These are phyloP conservation scores for Schizotus pectinicornis DNA, from an alignment of 2,888 invertebrate species.

Conservation along the genomic window DNA sequence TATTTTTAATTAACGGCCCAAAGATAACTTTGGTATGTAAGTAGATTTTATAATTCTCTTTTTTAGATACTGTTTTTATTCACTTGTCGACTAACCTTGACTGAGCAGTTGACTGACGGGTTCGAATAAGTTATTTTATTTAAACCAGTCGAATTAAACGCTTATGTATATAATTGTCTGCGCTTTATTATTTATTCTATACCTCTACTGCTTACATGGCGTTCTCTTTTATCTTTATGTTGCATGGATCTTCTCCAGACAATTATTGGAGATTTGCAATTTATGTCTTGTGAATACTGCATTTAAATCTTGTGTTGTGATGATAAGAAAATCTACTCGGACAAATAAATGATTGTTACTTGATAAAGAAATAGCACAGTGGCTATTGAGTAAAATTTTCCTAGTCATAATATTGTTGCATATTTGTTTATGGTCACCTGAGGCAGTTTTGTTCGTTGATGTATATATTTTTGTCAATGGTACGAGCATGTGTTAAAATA, in stretches of 20 bases:
- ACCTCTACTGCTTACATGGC: neutral
- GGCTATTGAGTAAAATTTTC: slow-evolving; percentile 13
- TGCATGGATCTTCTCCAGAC: slow-evolving; percentile 8
- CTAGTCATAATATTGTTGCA: slow-evolving; percentile 22
- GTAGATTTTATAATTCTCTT: no score
- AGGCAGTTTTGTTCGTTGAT: slow-evolving; percentile 7
- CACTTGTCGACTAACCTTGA: no score
- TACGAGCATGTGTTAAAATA: slow-evolving; percentile 11
- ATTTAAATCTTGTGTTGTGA: slow-evolving; percentile 20
- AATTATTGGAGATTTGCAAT: neutral
- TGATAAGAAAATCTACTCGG: slow-evolving; percentile 8
- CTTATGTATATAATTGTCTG: no score
- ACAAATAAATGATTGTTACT: neutral
- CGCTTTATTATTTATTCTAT: slow-evolving; percentile 7
- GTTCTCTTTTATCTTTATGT: slow-evolving; percentile 4
- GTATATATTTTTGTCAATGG: slow-evolving; percentile 18
- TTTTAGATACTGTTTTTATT: slow-evolving; percentile 15
- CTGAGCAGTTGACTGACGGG: no score
- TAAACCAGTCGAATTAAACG: no score
- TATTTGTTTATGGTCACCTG: slow-evolving; percentile 12
- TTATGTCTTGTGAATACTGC: slow-evolving; percentile 11
- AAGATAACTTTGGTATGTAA: no score
- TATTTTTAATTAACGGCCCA: no score
- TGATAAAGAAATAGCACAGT: no score
- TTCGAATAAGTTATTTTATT: no score